Base-by-base conservation (phyloP, 2,113 vertebrate genomes). In the Uria lomvia region DNA sequence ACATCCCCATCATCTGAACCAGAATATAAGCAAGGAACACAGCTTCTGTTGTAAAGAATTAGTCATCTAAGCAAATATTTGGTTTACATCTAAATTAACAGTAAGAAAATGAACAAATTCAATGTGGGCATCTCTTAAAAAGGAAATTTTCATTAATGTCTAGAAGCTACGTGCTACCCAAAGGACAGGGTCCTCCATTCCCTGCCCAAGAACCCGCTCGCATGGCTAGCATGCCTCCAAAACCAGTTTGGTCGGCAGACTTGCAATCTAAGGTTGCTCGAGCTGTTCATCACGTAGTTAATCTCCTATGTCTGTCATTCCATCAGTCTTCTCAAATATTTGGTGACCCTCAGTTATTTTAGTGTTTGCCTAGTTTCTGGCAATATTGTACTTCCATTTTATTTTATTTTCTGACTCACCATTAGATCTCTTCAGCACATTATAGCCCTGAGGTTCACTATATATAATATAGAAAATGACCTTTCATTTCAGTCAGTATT, bases 91-190 rank as follows among this genome's bases (percentile, higher is more conserved):
- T 12, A 16, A 53, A 16, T 43, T 56, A 36, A 60, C 3, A 16
- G 20, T 4, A 49, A 43, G 21, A 15, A 86, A 74, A 82, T 17
- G 2, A 62, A 49, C 12, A 36, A 36, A 55, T 53, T 42, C 22
- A 34, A 0, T 2, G 12, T 12, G 22, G 9, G 4, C 16, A 29
- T 52, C 36, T 50, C 59, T 56, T 70, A 36, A 17, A 34, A 94
- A 87, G 2, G 22, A 68, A 2, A 30, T 36, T 65, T 47, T 26
- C 11, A 11, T 8, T 26, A 66, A 52, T 7, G 23, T 59, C 42
- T 18, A 5, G 20, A 40, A 83, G 52, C 6, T 16, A 11, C 0
- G 1, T 1, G 2, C 13, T 22, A 20, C 43, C 19, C 45, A 17
- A 52, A 67, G 7, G 7, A 67, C 0, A 1, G 18, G 23, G 13